phyloP scores from a whole-genome alignment of 2,113 vertebrate genomes.

The Corythornis madagascariensis region DNA sequence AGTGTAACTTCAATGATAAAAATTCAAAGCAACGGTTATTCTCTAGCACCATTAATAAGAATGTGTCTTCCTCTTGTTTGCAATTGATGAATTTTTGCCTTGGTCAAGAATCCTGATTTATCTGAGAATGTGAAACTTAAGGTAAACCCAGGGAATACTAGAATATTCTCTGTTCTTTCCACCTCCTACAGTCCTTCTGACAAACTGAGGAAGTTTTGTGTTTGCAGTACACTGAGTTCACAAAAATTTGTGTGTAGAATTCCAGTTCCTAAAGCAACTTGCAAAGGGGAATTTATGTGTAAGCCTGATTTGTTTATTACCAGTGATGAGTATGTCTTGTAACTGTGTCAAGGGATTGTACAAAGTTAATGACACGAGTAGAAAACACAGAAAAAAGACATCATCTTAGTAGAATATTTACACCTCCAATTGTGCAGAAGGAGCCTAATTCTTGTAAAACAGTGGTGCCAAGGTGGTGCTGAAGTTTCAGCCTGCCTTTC shows the following conservation, averaged over 20 bases:
- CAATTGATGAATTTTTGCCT: not conserved
- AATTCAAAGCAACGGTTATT: not conserved
- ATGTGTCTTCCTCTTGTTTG: not conserved
- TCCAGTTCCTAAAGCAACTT: not conserved
- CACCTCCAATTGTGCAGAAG: not conserved
- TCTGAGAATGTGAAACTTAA: not conserved
- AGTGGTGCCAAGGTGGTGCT: not conserved
- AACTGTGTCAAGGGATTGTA: not conserved
- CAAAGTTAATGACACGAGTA: rapidly evolving
- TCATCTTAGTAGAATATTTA: not conserved
- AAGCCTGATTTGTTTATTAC: no score
- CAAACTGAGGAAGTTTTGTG: not conserved
- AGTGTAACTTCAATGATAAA: not conserved
- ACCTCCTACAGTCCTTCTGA: not conserved
- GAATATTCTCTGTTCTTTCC: not conserved
- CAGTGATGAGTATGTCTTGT: not conserved
- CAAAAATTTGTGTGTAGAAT: not conserved
- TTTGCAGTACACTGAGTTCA: not conserved
- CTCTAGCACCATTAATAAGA: not conserved
- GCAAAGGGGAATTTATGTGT: not conserved
- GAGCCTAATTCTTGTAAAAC: not conserved
- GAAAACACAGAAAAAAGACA: not conserved
- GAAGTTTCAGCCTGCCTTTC: not conserved
- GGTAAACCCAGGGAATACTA: not conserved
- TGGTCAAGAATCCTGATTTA: not conserved